Percentiles rank a stretch among this genome's conserved stretches.
phyloP scores from a whole-genome alignment of 2,797 vertebrate genomes.

The Syncerus caffer region DNA sequence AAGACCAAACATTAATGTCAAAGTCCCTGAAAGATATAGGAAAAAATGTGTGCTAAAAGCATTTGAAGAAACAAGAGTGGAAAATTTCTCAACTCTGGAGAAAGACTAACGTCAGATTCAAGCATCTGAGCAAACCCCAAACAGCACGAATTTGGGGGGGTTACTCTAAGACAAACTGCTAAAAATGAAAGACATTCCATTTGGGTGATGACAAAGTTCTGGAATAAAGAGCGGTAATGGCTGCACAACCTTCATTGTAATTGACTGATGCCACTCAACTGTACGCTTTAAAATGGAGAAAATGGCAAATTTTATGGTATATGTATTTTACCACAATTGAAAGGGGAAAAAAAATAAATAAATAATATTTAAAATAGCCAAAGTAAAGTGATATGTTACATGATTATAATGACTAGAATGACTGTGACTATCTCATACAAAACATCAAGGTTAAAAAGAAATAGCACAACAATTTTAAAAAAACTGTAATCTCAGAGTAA shows the following conservation, averaged over 20 bases:
- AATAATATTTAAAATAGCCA: not conserved
- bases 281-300: not conserved
- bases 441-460: not conserved
- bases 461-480: not conserved
- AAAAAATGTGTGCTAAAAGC: not conserved
- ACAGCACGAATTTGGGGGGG: not conserved
- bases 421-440: not conserved
- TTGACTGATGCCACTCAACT: not conserved
- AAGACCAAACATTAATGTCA: not conserved
- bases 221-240: not conserved
- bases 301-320: not conserved
- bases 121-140: not conserved
- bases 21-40: not conserved
- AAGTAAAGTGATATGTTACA: not conserved
- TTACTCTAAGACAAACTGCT: not conserved
- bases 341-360: not conserved
- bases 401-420: not conserved
- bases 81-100: not conserved
- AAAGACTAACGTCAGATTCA: not conserved
- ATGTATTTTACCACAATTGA: not conserved
- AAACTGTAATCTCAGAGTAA: not conserved
- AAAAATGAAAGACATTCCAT: not conserved
- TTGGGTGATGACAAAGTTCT: not conserved
- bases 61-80: not conserved
- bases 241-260: not conserved